Conservation (phyloP, 2,797 vertebrate species). For the Xenentodon cancila region DNA sequence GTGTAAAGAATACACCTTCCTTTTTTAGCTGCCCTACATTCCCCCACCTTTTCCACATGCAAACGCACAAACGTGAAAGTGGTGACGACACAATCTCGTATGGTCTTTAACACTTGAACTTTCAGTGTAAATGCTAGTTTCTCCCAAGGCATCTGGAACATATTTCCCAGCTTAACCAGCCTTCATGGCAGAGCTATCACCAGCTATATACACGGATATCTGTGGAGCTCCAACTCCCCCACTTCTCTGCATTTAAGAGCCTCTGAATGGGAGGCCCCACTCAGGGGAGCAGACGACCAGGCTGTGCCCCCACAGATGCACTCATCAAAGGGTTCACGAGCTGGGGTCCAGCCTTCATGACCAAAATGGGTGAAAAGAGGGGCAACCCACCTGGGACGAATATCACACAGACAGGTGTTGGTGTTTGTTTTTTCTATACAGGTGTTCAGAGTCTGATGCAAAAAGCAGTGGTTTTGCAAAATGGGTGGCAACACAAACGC, state of each 20-base stretch:
- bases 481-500: background rate
- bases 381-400: conserved; percentile 40
- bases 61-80: conserved; percentile 14
- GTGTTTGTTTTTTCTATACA: conserved; percentile 39
- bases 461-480: background rate
- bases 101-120: conserved; percentile 69
- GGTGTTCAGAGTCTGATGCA: conserved; percentile 39
- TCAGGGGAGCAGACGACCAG: conserved; percentile 33
- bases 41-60: conserved; percentile 30
- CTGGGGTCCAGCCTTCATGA: conserved; percentile 54
- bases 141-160: conserved; percentile 75
- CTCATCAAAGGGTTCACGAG: conserved; percentile 54
- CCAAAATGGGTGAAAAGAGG: conserved; percentile 19
- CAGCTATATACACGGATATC: conserved; percentile 68
- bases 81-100: conserved; percentile 61
- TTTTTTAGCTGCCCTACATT: conserved; percentile 77
- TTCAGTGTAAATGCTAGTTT: conserved; percentile 28
- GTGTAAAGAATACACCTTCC: conserved; percentile 73
- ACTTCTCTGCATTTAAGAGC: conserved; percentile 59
- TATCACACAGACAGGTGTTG: conserved; percentile 27
- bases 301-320: conserved; percentile 49
- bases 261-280: conserved; percentile 60
- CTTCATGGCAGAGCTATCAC: conserved; percentile 75
- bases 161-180: conserved; percentile 67
- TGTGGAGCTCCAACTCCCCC: conserved; percentile 55